phyloP scores from a whole-genome alignment of 2,113 vertebrate genomes.

The Oreochromis niloticus region DNA sequence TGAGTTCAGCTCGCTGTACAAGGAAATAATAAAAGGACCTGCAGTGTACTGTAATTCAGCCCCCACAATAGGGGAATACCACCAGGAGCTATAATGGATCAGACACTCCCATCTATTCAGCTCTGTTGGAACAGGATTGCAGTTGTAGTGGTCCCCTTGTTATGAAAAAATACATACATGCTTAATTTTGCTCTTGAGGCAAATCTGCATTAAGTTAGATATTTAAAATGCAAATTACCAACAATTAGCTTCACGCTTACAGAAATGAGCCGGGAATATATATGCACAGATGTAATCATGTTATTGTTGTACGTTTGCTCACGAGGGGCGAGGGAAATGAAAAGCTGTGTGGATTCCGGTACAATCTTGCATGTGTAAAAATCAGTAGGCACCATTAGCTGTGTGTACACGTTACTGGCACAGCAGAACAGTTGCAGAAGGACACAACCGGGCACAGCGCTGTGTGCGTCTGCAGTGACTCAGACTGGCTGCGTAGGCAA shows the following conservation, averaged over 20 bases:
- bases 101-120: neutral
- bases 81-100: neutral
- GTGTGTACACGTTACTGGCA: neutral
- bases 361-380: neutral
- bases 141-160: neutral
- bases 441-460: neutral
- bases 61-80: neutral
- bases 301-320: neutral
- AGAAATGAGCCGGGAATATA: neutral
- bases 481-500: slow-evolving; percentile 35
- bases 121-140: neutral
- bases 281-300: neutral
- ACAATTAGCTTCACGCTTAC: neutral
- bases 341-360: neutral
- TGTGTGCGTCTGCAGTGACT: slow-evolving; percentile 1
- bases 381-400: neutral
- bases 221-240: slow-evolving; percentile 31
- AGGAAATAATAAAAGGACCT: neutral
- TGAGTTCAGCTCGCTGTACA: neutral
- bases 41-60: neutral
- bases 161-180: neutral
- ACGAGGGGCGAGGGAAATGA: neutral
- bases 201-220: neutral
- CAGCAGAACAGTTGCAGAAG: neutral
- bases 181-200: slow-evolving; percentile 3